Evolutionary conservation across 2,888 invertebrate genomes (phyloP).

Genomic region (Neria commutata): DNA sequence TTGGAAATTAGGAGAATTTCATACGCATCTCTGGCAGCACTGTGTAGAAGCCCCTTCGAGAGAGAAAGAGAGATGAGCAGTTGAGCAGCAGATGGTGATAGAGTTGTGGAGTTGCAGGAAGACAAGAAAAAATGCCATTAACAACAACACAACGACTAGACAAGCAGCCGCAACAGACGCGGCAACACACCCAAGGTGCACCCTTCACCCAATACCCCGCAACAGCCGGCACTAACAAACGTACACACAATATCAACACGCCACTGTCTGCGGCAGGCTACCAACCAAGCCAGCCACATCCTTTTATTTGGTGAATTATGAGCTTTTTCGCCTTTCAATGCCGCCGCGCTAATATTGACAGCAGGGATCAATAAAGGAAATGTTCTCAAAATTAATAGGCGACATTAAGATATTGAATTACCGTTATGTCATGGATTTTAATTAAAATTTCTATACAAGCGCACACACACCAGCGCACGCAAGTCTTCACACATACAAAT

Average conservation of each 20-base stretch:
- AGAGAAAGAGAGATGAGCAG: neutral
- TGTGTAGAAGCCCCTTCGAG: neutral
- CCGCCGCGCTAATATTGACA: constrained; percentile 45
- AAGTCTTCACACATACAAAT: neutral
- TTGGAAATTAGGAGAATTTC: no score
- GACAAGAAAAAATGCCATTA: neutral
- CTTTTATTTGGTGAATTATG: neutral
- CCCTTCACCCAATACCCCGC: neutral
- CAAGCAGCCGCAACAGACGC: neutral
- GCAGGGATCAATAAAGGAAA: constrained; percentile 52
- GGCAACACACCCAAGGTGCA: neutral
- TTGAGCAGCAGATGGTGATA: neutral
- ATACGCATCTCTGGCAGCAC: neutral
- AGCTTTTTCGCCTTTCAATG: no score
- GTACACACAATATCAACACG: neutral
- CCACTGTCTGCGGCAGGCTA: neutral
- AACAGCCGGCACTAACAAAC: neutral
- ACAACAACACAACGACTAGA: neutral
- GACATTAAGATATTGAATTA: constrained; percentile 57
- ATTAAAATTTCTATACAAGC: constrained; percentile 56
- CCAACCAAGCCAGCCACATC: neutral
- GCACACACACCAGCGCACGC: neutral
- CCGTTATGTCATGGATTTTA: constrained; percentile 60
- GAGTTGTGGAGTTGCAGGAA: no score
- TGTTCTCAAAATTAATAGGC: constrained; percentile 55